Percentiles rank a stretch among this genome's conserved stretches.
These are phyloP conservation scores for Pseudorhiza aurosa DNA, from an alignment of 30 jellyfish, hydroid and myxozoan species.

Conservation along the genomic window DNA sequence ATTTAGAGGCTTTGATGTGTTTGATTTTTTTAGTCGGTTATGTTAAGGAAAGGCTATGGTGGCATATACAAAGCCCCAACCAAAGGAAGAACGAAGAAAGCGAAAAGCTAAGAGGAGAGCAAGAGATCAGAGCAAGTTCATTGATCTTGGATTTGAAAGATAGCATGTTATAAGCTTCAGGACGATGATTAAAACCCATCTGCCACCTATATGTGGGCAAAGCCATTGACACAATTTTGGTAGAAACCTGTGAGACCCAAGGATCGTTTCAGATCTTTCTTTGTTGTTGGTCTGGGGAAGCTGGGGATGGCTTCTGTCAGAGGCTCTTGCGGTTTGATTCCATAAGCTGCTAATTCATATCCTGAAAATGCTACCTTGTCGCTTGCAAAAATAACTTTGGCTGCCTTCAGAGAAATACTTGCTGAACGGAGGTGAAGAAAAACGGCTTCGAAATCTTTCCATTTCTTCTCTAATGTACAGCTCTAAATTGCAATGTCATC, in stretches of 20 bases:
- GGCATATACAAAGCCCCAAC: no score
- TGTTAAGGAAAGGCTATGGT: no score
- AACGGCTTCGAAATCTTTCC: not conserved
- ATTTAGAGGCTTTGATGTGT: conserved; percentile 19
- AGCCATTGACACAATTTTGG: conserved; percentile 1
- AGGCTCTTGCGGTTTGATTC: conserved; percentile 22
- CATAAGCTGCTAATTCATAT: not conserved
- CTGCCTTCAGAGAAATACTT: conserved; percentile 23
- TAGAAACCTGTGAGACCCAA: conserved; percentile 38
- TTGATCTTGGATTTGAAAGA: no score
- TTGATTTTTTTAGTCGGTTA: no score
- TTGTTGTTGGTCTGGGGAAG: not conserved
- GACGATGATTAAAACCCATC: no score
- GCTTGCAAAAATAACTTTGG: conserved; percentile 26
- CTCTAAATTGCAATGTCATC: conserved; percentile 25
- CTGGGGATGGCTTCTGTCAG: not conserved
- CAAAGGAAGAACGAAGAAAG: no score
- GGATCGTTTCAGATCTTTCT: conserved; percentile 13
- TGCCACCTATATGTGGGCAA: no score
- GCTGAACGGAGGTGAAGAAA: conserved; percentile 9
- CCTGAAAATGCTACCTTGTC: conserved; percentile 20
- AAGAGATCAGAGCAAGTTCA: no score
- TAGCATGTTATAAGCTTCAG: no score
- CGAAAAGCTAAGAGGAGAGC: no score
- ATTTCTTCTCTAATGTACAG: conserved; percentile 3